A percentile compares a stretch with the other conserved stretches of the same genome.
Evolutionary conservation across 2,888 invertebrate species (phyloP).

Genomic region (Malthinus seriepunctatus): DNA sequence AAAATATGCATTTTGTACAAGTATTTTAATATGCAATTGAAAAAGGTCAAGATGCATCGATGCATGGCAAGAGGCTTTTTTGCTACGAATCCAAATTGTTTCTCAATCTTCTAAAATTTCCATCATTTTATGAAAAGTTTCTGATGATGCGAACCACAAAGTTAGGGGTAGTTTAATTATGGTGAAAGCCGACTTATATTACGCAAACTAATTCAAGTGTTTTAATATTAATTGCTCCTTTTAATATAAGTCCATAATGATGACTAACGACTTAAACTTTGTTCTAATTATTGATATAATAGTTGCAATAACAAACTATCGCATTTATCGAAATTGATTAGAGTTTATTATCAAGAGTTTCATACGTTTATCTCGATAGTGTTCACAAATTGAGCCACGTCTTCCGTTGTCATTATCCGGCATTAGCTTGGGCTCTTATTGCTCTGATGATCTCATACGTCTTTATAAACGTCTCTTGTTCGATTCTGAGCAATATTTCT

Average conservation of each 20-base stretch:
- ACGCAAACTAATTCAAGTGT: background rate
- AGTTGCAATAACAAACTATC: conserved; percentile 6
- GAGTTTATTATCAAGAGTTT: conserved; percentile 15
- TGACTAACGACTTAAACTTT: conserved; percentile 21
- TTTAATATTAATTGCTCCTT: conserved; percentile 4
- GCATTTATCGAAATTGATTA: conserved; percentile 7
- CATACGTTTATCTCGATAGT: conserved; percentile 17
- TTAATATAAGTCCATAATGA: conserved; percentile 17
- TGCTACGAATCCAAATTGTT: no score
- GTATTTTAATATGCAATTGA: no score
- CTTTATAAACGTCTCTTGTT: conserved; percentile 21
- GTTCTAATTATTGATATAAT: conserved; percentile 14
- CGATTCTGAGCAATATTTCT: conserved; percentile 18
- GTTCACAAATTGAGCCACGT: conserved; percentile 21
- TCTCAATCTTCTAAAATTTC: no score
- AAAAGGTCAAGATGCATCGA: no score
- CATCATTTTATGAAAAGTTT: no score
- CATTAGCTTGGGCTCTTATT: conserved; percentile 19
- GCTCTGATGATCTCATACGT: conserved; percentile 20
- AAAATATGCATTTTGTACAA: no score
- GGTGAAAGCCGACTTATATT: no score
- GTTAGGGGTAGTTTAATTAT: no score
- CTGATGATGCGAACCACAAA: no score
- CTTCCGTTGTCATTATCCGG: conserved; percentile 19
- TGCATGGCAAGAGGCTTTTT: no score